Evolutionary conservation across 1,140 invertebrate species (phyloP), one percentile per base, ranked within the genome.

Genomic region (Nautilus pompilius): DNA sequence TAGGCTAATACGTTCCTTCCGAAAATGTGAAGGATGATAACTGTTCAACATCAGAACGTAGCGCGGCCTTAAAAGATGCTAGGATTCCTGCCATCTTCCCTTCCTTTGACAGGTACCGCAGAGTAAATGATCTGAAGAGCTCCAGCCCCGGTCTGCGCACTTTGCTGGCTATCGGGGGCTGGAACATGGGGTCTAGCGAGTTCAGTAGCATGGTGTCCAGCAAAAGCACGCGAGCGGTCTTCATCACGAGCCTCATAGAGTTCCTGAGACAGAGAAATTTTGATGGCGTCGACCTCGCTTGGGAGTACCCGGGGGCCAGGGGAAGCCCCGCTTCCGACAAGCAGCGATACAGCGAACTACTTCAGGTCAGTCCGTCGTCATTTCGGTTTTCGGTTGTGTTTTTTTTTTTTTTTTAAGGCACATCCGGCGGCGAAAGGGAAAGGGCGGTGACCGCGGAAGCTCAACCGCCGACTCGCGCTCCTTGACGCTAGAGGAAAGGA

Each of bases 61-160:
- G n/a, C 8, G 36, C 8, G 8, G n/a, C n/a, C n/a, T 8, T 10
- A n/a, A 41, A 41, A 41, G n/a, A 10, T 41, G 36, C 36, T 10
- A 8, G n/a, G n/a, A n/a, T 10, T n/a, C n/a, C n/a, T 41, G n/a
- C n/a, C 36, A 41, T 10, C 8, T 41, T 41, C n/a, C n/a, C 36
- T 10, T 41, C n/a, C n/a, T 10, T n/a, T 10, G 8, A 41, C 2
- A 53, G 49, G 20, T 61, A 95, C 81, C 91, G 92, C 10, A 95
- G 95, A 83, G 96, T 97, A 79, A 93, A 88, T 29, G 92, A 92
- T 0, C 83, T 97, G 29, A 96, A 96, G 83, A 91, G 91, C 0
- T 95, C 95, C 83, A 96, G 96, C 83, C 94, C 93, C 73, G 89
- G 92, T 57, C 77, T 96, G 68, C 96, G 95, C 82, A 94, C 92